Percentiles rank a stretch among this genome's conserved stretches.
phyloP scores from a whole-genome alignment of 2,888 invertebrate genomes.

The Julus scanicus region DNA sequence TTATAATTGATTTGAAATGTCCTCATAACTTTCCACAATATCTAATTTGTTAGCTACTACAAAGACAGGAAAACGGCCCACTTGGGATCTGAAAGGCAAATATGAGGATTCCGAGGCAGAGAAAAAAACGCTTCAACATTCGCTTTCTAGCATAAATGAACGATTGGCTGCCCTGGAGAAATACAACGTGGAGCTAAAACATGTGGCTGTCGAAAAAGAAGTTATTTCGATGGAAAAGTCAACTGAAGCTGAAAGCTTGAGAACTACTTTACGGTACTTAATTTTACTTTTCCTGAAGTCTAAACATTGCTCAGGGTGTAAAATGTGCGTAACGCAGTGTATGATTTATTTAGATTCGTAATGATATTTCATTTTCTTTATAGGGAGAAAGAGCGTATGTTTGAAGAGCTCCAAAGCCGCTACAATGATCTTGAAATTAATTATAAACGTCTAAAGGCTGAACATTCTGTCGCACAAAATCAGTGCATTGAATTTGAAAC shows the following conservation, averaged over 20 bases:
- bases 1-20: not conserved
- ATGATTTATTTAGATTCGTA: too few relatives aligned
- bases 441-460: not conserved
- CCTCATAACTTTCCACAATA: not conserved
- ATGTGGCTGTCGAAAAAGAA: not conserved
- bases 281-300: too few relatives aligned
- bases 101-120: constrained; percentile 9
- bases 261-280: constrained; percentile 4
- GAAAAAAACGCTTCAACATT: constrained; percentile 39
- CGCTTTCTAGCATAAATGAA: not conserved
- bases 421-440: not conserved
- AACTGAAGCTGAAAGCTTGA: not conserved
- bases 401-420: not conserved
- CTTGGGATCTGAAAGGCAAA: constrained; percentile 57
- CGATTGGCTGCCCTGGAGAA: constrained; percentile 3
- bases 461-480: not conserved
- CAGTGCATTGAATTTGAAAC: constrained; percentile 3
- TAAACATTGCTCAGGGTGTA: too few relatives aligned
- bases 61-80: constrained; percentile 55
- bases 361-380: not conserved
- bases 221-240: not conserved
- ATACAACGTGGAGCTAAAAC: not conserved
- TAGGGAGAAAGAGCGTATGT: not conserved
- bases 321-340: too few relatives aligned
- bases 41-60: constrained; percentile 15